A percentile compares a stretch with the other conserved stretches of the same genome.
Conservation (phyloP, 1,140 invertebrate species). For the Zaprionus kolodkinae region DNA sequence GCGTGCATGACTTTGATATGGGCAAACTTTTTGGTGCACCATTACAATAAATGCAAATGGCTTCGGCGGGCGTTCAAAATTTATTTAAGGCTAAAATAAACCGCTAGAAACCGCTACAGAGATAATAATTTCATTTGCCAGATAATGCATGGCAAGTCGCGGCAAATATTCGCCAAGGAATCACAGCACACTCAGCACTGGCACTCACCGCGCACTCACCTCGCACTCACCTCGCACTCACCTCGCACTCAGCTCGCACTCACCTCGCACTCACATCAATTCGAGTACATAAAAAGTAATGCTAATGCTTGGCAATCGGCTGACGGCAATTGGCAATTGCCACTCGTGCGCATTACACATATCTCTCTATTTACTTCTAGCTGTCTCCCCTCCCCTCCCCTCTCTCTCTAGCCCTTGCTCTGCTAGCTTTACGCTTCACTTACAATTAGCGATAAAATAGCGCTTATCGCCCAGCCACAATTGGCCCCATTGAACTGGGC, state of each 20-base stretch:
- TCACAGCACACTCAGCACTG: conserved; percentile 37
- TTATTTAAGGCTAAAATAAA: conserved; percentile 55
- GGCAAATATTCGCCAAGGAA: conserved; percentile 14
- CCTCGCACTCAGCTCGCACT: conserved; percentile 18
- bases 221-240: conserved; percentile 2
- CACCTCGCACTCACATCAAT: conserved; percentile 48
- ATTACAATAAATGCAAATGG: conserved; percentile 79
- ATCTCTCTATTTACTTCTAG: conserved; percentile 49
- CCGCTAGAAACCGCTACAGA: conserved; percentile 60
- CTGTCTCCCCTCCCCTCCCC: not conserved
- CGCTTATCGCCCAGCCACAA: conserved; percentile 61
- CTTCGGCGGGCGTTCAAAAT: conserved; percentile 41
- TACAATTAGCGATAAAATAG: conserved; percentile 73
- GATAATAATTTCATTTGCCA: conserved; percentile 81
- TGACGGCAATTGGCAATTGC: conserved; percentile 35
- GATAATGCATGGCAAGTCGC: conserved; percentile 56
- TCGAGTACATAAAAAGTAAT: conserved; percentile 70
- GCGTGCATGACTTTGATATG: conserved; percentile 71
- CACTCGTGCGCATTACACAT: conserved; percentile 51
- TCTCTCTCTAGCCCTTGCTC: conserved; percentile 32
- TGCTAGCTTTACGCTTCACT: conserved; percentile 61
- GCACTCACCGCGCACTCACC: conserved; percentile 1
- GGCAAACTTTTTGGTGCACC: conserved; percentile 57
- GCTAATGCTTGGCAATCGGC: conserved; percentile 37
- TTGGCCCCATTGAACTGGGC: conserved; percentile 12